Conservation (phyloP, 2,797 vertebrate genomes). For the Coregonus suidteri region DNA sequence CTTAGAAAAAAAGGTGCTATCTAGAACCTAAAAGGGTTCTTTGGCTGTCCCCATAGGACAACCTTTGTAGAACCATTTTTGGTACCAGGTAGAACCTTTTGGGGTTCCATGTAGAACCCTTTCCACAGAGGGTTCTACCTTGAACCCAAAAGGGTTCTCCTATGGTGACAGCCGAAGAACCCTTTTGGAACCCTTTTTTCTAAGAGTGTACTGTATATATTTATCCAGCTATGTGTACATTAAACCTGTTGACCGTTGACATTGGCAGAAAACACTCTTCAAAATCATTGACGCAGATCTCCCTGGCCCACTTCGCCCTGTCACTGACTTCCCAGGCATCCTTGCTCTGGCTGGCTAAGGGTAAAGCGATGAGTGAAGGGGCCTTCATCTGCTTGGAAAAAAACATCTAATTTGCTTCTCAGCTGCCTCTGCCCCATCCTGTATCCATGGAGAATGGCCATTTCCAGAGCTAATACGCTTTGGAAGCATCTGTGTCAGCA, state of each 20-base stretch:
- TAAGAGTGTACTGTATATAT: too few relatives aligned
- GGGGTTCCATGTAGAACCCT: too few relatives aligned
- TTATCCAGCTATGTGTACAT: not conserved
- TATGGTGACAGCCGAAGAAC: too few relatives aligned
- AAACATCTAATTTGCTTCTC: constrained; percentile 54
- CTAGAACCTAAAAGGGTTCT: too few relatives aligned
- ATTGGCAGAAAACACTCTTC: not conserved
- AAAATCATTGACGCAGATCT: constrained; percentile 32
- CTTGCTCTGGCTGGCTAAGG: constrained; percentile 36
- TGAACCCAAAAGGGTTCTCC: too few relatives aligned
- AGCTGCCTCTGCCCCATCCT: constrained; percentile 39
- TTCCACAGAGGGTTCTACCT: too few relatives aligned
- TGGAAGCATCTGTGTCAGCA: constrained; percentile 17
- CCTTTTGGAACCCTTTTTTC: too few relatives aligned
- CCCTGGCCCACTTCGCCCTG: constrained; percentile 31
- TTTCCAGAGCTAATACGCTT: constrained; percentile 32
- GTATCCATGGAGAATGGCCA: constrained; percentile 31
- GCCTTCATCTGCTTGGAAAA: constrained; percentile 35
- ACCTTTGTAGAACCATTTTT: too few relatives aligned
- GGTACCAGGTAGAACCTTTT: too few relatives aligned
- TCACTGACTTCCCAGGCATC: constrained; percentile 41
- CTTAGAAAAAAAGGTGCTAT: too few relatives aligned
- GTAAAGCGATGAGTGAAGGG: constrained; percentile 26
- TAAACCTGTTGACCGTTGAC: not conserved
- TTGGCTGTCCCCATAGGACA: too few relatives aligned